Percentiles rank a stretch among this genome's conserved stretches.
phyloP scores from a whole-genome alignment of 2,113 vertebrate genomes.

The Octodon degus region DNA sequence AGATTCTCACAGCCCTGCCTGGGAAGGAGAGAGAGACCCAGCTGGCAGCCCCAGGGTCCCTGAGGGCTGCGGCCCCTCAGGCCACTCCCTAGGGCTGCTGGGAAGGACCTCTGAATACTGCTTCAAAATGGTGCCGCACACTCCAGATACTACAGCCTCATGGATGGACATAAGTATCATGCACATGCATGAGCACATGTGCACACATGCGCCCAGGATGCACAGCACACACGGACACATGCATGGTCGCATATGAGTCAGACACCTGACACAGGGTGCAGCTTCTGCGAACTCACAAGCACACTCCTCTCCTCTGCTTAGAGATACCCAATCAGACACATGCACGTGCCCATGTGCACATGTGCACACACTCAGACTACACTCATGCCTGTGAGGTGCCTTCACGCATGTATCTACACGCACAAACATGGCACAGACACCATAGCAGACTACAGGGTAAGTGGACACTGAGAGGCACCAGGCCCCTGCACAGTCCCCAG shows the following conservation, averaged over 20 bases:
- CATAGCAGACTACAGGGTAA: background rate
- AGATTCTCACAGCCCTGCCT: slow-evolving; percentile 8
- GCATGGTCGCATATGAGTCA: rapidly evolving
- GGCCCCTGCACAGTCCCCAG: background rate
- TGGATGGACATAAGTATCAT: background rate
- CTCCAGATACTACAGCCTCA: background rate
- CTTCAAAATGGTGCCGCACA: background rate
- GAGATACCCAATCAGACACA: background rate
- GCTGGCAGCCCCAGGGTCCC: background rate
- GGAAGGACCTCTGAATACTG: background rate
- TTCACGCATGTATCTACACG: background rate
- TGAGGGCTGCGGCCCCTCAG: background rate
- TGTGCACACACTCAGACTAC: background rate
- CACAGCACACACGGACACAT: background rate
- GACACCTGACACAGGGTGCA: background rate
- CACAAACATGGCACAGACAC: rapidly evolving
- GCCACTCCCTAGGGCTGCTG: background rate
- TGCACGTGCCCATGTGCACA: background rate
- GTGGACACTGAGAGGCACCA: background rate
- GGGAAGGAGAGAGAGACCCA: background rate
- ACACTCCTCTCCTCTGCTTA: background rate
- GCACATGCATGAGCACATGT: no score
- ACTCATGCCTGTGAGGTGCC: background rate
- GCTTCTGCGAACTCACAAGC: rapidly evolving
- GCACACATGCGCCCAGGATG: background rate